phyloP scores from a whole-genome alignment of 2,113 vertebrate genomes.

The Callocephalon fimbriatum region DNA sequence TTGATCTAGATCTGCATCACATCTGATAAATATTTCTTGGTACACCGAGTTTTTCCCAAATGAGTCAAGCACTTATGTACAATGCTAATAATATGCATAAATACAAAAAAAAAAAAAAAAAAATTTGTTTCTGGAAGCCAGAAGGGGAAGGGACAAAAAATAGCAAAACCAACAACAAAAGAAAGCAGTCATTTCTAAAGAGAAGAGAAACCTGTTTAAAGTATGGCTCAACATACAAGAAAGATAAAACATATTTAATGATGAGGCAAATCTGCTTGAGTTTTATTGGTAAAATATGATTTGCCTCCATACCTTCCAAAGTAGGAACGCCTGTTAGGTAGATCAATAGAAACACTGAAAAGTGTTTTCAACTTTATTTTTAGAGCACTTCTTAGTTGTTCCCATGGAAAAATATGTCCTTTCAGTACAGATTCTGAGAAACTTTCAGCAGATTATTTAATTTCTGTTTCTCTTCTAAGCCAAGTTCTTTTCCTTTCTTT shows the following conservation, averaged over 20 bases:
- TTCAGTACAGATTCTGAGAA: background rate
- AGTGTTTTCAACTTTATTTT: background rate
- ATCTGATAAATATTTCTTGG: conserved; percentile 35
- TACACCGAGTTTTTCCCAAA: conserved; percentile 23
- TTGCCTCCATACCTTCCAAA: background rate
- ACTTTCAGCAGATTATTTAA: background rate
- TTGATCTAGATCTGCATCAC: conserved; percentile 10
- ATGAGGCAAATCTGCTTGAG: background rate
- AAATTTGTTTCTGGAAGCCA: background rate
- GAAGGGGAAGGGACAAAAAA: background rate
- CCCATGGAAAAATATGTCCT: background rate
- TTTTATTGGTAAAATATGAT: background rate
- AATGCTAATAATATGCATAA: background rate
- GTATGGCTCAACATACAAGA: background rate
- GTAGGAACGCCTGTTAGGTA: background rate
- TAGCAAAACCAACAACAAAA: background rate
- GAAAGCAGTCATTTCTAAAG: background rate
- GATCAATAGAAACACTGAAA: background rate
- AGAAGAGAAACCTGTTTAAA: background rate
- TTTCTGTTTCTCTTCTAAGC: background rate
- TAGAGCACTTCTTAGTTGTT: background rate
- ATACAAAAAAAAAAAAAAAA: background rate
- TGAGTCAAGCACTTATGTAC: background rate
- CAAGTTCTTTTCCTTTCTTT: background rate
- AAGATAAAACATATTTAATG: background rate